Evolutionary conservation across 1,140 invertebrate species (phyloP), one percentile per base, ranked within the genome.

Genomic region (Anastatus disparis): DNA sequence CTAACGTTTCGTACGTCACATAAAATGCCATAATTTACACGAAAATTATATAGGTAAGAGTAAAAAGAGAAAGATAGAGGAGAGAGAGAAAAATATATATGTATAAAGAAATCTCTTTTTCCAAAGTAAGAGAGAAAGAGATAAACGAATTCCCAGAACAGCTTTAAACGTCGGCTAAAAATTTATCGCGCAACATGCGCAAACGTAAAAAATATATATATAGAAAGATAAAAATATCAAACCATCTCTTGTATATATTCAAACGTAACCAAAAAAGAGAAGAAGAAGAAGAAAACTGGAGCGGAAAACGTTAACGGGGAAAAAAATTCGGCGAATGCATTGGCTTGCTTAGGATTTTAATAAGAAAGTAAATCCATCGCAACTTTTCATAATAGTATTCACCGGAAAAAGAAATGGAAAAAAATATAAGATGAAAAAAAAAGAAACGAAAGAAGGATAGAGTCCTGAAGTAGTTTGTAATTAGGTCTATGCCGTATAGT

Each of bases 401-500:
- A n/a, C 48, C 17, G 22, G 17, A 22, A 6, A 6, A 24, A n/a
- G 55, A 50, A 29, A 40, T n/a, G 29, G 29, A 24, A 12, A n/a
- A 40, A 13, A 31, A 22, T 10, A 50, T n/a, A 31, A 15, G 29
- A 35, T 22, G 44, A 10, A 48, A 10, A 29, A 15, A 48, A 63
- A 38, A 27, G 22, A 26, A 29, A 26, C 3, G 42, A 65, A 4
- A 38, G 48, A 42, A 13, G 8, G 48, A 64, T 17, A 63, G 59
- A 62, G 24, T 13, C 31, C 10, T 35, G 31, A 35, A 62, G 61
- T 24, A 63, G 24, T 38, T 31, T 35, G 61, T 63, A 63, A 63
- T 63, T 63, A 63, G 44, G 61, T 63, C 61, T 63, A 26, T 40
- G 17, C 29, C 27, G 3, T 58, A n/a, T 59, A 65, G 55, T 71